Evolutionary conservation across 2,797 vertebrate genomes (phyloP), one percentile per base, ranked within the genome.

Genomic region (Notolabrus celidotus): DNA sequence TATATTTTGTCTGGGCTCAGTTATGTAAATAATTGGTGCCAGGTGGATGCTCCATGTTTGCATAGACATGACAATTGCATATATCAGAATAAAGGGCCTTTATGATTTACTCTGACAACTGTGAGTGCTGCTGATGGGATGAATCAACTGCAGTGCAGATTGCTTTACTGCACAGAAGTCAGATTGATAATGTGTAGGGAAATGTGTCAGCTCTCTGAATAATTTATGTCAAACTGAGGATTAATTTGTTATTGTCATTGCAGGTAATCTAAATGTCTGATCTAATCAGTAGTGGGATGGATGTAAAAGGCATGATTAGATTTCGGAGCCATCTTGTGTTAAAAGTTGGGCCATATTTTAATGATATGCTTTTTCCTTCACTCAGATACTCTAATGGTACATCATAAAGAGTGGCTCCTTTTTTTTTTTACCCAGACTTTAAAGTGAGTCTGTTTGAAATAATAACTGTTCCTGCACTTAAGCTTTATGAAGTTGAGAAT

Each of bases 161-260:
- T 60, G 12, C 15, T n/a, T 60, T 47, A 34, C 20, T 23, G n/a
- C 43, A n/a, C 53, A 51, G 36, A 52, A 51, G 71, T 51, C 45
- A 51, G 20, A 51, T 56, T 43, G 51, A 51, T 58, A 51, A 58
- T 45, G 31, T 51, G 53, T 38, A 29, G 29, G 14, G 43, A 72
- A 72, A 65, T 31, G 46, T 29, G 31, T 66, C 55, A 60, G 55
- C 19, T 49, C 14, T 36, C 53, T 47, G 46, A 70, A 77, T 70
- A 65, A 70, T 70, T 65, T 22, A 76, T n/a, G 25, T 9, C 42
- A 55, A 69, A 42, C 14, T 58, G 31, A 58, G 49, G 20, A 58
- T 70, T 42, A 65, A 76, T 70, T 65, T 65, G 65, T 64, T 16
- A 54, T 76, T 11, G 43, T 25, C 36, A 38, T 65, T 10, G 20